Base-by-base conservation (phyloP, 2,888 invertebrate species). In the Lochmaea capreae region DNA sequence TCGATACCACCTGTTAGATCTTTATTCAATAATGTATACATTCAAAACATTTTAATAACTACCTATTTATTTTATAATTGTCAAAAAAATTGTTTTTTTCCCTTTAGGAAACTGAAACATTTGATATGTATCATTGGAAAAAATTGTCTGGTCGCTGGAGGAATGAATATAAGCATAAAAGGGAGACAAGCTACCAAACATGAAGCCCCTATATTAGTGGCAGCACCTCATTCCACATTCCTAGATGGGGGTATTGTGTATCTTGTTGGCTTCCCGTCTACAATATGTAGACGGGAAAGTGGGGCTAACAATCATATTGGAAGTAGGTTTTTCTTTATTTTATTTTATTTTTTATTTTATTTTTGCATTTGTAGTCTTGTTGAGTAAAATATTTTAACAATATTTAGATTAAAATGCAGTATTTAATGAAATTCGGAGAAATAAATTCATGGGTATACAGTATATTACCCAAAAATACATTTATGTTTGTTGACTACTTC, bases 161-260 rank as follows among this genome's bases (percentile, higher is more conserved):
- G 94, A 57, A 93, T 94, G 93, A 91, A 91, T 80, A 92, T 96
- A 84, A 90, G 90, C 63, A 90, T 95, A 72, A 92, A 93, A 78
- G 97, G 97, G 22, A 90, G 90, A 78, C 93, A 93, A 84, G 95
- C 93, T 75, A 89, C 91, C 75, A 89, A 94, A 65, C 87, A 89
- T 73, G 95, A 96, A 85, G 97, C 97, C 8, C 95, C 96, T 16
- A 94, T 97, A 79, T 89, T 97, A 76, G 94, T 95, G 70, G 91
- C 94, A 67, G 96, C 96, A 1, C 97, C 97, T 4, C 97, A 97
- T 87, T 95, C 96, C 72, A 94, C 95, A 8, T 96, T 95, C 89
- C 90, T 96, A 83, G 97, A 97, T 88, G 94, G 94, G 82, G 93
- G 96, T 83, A 93, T 95, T 81, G 93, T 95, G 83, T 94, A 95